A percentile compares a stretch with the other conserved stretches of the same genome.
Evolutionary conservation across 2,113 vertebrate species (phyloP).

Genomic region (Argyrosomus japonicus): DNA sequence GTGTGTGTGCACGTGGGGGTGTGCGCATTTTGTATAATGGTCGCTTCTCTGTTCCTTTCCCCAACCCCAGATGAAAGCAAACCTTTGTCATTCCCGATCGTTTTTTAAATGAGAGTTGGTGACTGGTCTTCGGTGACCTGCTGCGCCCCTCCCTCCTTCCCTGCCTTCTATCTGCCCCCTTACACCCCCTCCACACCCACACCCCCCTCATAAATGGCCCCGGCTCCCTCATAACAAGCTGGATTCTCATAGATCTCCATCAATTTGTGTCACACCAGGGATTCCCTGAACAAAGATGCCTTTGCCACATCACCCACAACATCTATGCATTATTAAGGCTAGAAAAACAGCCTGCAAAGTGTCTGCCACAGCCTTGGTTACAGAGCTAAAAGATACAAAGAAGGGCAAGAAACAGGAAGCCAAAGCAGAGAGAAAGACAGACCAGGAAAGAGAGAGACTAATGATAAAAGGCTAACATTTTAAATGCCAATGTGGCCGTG

Average conservation of each 20-base stretch:
- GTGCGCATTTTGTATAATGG: conserved; percentile 75
- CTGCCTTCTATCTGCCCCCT: conserved; percentile 64
- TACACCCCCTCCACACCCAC: conserved; percentile 48
- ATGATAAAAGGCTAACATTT: conserved; percentile 66
- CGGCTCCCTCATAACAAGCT: conserved; percentile 70
- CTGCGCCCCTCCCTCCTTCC: conserved; percentile 70
- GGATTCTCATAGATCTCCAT: conserved; percentile 83
- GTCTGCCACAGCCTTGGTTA: conserved; percentile 66
- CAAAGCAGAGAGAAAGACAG: conserved; percentile 26
- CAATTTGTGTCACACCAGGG: conserved; percentile 81
- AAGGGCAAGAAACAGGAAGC: conserved; percentile 41
- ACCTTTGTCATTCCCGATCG: conserved; percentile 75
- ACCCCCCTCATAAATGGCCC: conserved; percentile 63
- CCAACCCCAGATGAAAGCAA: conserved; percentile 75
- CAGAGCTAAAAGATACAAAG: conserved; percentile 60
- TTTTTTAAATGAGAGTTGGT: conserved; percentile 78
- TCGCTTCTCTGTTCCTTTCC: conserved; percentile 69
- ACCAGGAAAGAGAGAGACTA: conserved; percentile 33
- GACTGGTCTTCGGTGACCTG: conserved; percentile 74
- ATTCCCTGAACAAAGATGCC: conserved; percentile 81
- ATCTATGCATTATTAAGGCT: conserved; percentile 84
- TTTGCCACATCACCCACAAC: conserved; percentile 75
- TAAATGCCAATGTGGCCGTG: conserved; percentile 52
- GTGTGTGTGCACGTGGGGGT: conserved; percentile 41
- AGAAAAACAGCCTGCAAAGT: conserved; percentile 76